Base-by-base conservation (phyloP, 2,888 invertebrate species). In the Nineta flava region DNA sequence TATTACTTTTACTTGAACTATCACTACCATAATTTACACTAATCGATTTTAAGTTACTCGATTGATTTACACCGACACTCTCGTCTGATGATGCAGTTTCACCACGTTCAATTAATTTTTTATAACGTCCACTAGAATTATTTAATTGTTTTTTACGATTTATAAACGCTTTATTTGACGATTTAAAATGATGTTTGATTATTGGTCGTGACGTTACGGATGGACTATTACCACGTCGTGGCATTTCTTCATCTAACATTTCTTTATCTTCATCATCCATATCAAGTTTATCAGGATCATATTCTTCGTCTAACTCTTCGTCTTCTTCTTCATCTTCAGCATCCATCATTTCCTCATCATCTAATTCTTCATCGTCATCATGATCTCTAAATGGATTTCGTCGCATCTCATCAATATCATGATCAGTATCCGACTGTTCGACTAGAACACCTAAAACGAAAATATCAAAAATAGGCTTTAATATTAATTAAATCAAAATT, bases 1-100 rank as follows among this genome's bases (percentile, higher is more conserved):
- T 59, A 55, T 59, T 63, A 53, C 54, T 57, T 47, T 47, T 47
- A 47, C 12, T 46, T 13, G 19, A 15, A 9, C 15, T 35, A 46
- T 19, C 35, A 42, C 41, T 41, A 48, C 42, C 41, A 42, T 48
- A 48, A 26, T 48, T 47, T 16, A 17, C 15, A 48, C 41, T 41
- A 9, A 48, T 48, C 31, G 42, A 26, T 13, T 26, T 16, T 7
- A 48, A 21, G 19, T 41, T 41, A 15, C 41, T 31, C 13, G 46
- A 46, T 34, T 31, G 16, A 46, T 31, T 31, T 34, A 34, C n/a
- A 17, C 51, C n/a, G 46, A 47, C 47, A 43, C 10, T 21, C 9
- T 17, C 26, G 10, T 26, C 26, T 3, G 26, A 26, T 42, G 15
- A 42, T 15, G 7, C 26, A 15, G n/a, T 38, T 38, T 42, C 17